Percentiles rank a stretch among this genome's conserved stretches.
phyloP scores from a whole-genome alignment of 2,113 vertebrate genomes.

The Rhynchomys soricoides region DNA sequence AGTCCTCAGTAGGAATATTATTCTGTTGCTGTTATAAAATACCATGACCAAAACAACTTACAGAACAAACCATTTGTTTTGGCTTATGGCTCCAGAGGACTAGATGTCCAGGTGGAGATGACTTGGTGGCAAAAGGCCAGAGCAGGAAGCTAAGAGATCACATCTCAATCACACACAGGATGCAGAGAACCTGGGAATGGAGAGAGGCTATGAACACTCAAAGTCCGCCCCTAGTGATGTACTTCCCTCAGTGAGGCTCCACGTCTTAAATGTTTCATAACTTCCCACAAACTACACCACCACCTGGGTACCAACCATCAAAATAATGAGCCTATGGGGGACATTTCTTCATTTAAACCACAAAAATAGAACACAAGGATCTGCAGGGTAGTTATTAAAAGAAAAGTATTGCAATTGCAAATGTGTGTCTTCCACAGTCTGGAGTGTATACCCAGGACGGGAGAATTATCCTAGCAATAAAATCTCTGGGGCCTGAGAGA shows the following conservation, averaged over 20 bases:
- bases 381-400: background rate
- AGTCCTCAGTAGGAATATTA: background rate
- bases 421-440: background rate
- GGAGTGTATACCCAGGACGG: background rate
- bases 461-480: background rate
- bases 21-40: background rate
- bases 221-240: background rate
- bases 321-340: background rate
- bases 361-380: background rate
- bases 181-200: background rate
- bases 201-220: background rate
- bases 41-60: background rate
- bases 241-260: background rate
- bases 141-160: background rate
- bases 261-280: background rate
- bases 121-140: background rate
- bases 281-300: background rate
- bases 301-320: background rate
- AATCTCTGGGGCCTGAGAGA: background rate
- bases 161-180: background rate
- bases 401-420: background rate
- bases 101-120: background rate
- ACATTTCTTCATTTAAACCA: background rate
- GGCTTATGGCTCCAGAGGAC: background rate
- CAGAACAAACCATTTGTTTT: background rate